phyloP scores from a whole-genome alignment of 1,140 invertebrate genomes.

The Caenorhabditis latens region DNA sequence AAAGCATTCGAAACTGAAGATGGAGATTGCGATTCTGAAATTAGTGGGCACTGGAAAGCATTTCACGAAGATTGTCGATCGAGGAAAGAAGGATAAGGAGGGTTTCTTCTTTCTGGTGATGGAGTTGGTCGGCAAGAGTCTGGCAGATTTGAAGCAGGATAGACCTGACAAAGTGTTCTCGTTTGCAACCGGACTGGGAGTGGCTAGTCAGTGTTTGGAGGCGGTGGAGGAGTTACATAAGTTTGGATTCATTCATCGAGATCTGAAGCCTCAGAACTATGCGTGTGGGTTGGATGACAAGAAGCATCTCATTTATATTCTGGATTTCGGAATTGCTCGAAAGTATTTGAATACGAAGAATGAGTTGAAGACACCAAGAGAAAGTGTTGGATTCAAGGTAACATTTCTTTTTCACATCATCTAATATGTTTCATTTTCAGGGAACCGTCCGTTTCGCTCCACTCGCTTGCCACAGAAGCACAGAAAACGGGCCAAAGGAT shows the following conservation, averaged over 20 bases:
- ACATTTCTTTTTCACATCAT: background rate
- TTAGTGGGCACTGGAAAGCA: slow-evolving; percentile 61
- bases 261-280: slow-evolving; percentile 70
- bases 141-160: slow-evolving; percentile 65
- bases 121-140: slow-evolving; percentile 68
- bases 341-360: slow-evolving; percentile 61
- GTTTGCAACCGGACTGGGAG: slow-evolving; percentile 64
- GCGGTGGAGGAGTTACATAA: slow-evolving; percentile 71
- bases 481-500: slow-evolving; percentile 58
- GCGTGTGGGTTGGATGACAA: slow-evolving; percentile 62
- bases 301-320: slow-evolving; percentile 62
- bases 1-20: slow-evolving; percentile 67
- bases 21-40: slow-evolving; percentile 71
- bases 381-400: slow-evolving; percentile 61
- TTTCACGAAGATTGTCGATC: slow-evolving; percentile 65
- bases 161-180: slow-evolving; percentile 64
- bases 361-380: slow-evolving; percentile 66
- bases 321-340: slow-evolving; percentile 65
- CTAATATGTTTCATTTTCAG: background rate
- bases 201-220: slow-evolving; percentile 66
- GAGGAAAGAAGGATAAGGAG: slow-evolving; percentile 68
- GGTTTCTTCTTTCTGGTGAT: slow-evolving; percentile 67
- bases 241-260: slow-evolving; percentile 65
- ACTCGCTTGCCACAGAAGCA: slow-evolving; percentile 55
- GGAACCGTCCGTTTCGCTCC: slow-evolving; percentile 66